Evolutionary conservation across 37 sponge, comb jelly and placozoan genomes (phyloP).

Genomic region (Halichondria panicea): DNA sequence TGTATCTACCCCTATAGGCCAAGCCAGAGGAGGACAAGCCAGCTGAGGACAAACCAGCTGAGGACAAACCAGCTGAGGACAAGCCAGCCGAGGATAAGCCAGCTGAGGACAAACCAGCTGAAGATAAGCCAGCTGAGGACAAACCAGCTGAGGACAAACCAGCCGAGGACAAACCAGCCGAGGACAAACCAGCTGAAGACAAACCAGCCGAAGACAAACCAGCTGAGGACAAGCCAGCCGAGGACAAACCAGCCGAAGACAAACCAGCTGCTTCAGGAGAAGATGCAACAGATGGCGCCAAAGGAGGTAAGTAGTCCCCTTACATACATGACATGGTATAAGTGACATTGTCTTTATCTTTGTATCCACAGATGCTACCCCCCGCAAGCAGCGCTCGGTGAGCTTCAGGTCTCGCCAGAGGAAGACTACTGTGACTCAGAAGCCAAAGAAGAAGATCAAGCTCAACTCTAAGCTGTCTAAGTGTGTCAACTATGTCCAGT

Average conservation of each 20-base stretch:
- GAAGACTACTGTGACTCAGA: not conserved
- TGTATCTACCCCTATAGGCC: not conserved
- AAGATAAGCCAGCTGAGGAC: not conserved
- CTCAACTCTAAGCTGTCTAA: constrained; percentile 60
- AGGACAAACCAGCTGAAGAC: not conserved
- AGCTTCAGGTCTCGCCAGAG: constrained; percentile 32
- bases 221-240: not conserved
- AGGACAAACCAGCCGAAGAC: not conserved
- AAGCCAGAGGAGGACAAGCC: not conserved
- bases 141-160: not conserved
- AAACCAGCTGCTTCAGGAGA: no score
- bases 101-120: not conserved
- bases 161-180: not conserved
- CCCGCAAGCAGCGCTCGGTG: constrained; percentile 5
- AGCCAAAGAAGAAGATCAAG: constrained; percentile 60
- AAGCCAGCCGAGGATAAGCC: not conserved
- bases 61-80: no score
- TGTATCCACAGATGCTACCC: no score
- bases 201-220: not conserved
- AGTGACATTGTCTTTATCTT: no score
- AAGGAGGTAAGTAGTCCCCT: no score
- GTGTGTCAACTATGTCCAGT: constrained; percentile 81
- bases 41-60: not conserved
- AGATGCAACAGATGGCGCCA: no score
- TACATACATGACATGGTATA: no score